Base-by-base conservation (phyloP, 2,888 invertebrate genomes). In the Eudemis profundana region DNA sequence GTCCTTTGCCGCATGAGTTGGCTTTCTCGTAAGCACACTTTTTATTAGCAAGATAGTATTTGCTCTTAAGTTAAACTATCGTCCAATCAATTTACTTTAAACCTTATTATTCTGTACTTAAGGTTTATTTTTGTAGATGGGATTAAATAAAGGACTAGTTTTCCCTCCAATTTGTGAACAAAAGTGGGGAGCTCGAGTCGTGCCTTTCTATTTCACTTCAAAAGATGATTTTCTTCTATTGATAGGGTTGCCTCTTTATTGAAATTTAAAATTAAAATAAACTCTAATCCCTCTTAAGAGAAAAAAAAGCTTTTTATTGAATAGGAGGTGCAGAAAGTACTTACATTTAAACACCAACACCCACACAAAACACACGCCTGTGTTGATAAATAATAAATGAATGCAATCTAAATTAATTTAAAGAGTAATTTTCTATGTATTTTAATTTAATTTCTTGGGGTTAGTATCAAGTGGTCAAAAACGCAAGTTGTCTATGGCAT, bases 231-330 rank as follows among this genome's bases (percentile, higher is more conserved):
- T 67, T 72, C 60, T 72, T 73, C 59, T 64, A 51, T 62, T 1
- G 5, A 19, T 74, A 81, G 78, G 82, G 82, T 54, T 81, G 77
- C 10, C 54, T 8, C 14, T 44, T 40, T 21, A n/a, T 14, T n/a
- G n/a, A n/a, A n/a, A n/a, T n/a, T n/a, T n/a, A n/a, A n/a, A n/a
- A n/a, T n/a, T n/a, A n/a, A n/a, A n/a, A n/a, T n/a, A n/a, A n/a
- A n/a, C n/a, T n/a, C n/a, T n/a, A n/a, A n/a, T n/a, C n/a, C n/a
- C n/a, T n/a, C n/a, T n/a, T n/a, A n/a, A n/a, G n/a, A n/a, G n/a
- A n/a, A n/a, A n/a, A n/a, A n/a, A n/a, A n/a, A n/a, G n/a, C n/a
- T n/a, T n/a, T n/a, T n/a, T n/a, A n/a, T n/a, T n/a, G n/a, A n/a
- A n/a, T n/a, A n/a, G n/a, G n/a, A n/a, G n/a, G n/a, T n/a, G n/a